Percentiles rank a stretch among this genome's conserved stretches.
Evolutionary conservation across 2,797 vertebrate genomes (phyloP).

Genomic region (Hybognathus amarus): DNA sequence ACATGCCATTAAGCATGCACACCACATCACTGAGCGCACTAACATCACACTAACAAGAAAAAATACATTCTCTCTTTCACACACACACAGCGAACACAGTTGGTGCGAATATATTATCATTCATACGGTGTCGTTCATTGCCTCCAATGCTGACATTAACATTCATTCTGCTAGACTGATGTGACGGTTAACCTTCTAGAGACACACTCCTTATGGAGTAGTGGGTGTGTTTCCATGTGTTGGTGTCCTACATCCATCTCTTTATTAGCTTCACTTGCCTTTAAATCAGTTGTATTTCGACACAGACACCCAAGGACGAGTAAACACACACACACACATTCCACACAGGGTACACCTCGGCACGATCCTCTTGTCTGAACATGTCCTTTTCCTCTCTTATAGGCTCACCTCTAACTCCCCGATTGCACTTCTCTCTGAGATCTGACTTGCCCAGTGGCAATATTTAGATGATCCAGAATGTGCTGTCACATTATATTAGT

Average conservation of each 20-base stretch:
- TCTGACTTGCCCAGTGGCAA: constrained; percentile 7
- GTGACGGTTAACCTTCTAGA: constrained; percentile 49
- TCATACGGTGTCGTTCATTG: constrained; percentile 47
- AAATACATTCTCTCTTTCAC: constrained; percentile 42
- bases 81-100: constrained; percentile 31
- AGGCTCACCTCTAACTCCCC: constrained; percentile 33
- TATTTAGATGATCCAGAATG: constrained; percentile 22
- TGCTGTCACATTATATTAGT: constrained; percentile 16
- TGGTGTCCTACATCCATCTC: constrained; percentile 26
- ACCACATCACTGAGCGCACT: constrained; percentile 40
- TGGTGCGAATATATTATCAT: constrained; percentile 41
- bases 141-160: constrained; percentile 52
- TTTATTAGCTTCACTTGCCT: constrained; percentile 26
- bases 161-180: constrained; percentile 49
- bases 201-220: constrained; percentile 9
- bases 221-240: constrained; percentile 29
- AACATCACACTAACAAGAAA: constrained; percentile 40
- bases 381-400: constrained; percentile 42
- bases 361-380: constrained; percentile 33
- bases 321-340: constrained; percentile 30
- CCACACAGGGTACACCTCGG: constrained; percentile 31
- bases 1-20: constrained; percentile 47
- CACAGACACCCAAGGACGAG: constrained; percentile 20
- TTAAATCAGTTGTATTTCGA: constrained; percentile 31
- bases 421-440: constrained; percentile 15